Conservation (phyloP, 2,888 invertebrate species). For the Mythimna pallens region DNA sequence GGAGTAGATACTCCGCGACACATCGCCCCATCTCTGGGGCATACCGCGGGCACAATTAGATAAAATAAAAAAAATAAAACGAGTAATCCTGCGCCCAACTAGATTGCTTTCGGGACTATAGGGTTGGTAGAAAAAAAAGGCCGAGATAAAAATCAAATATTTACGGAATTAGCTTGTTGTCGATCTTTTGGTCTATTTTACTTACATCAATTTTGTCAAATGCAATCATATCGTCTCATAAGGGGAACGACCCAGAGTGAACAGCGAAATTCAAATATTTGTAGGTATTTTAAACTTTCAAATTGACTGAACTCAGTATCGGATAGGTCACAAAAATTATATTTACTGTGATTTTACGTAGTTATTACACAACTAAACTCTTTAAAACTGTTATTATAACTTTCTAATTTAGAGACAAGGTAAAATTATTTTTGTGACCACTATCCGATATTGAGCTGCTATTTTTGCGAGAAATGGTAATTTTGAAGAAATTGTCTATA, state of each 20-base stretch:
- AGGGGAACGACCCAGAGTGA: no score
- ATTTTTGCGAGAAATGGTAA: no score
- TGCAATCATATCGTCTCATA: not conserved
- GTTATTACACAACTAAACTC: no score
- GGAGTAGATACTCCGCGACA: slow-evolving; percentile 79
- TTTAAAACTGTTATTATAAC: no score
- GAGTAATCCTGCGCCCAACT: slow-evolving; percentile 74
- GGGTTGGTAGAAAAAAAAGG: slow-evolving; percentile 62
- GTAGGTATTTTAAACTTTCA: no score
- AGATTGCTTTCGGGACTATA: slow-evolving; percentile 77
- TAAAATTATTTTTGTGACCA: no score
- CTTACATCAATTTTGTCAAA: not conserved
- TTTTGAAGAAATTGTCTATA: not conserved
- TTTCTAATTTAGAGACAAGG: no score
- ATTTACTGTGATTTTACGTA: no score
- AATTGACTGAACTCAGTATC: no score
- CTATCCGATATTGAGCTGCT: no score
- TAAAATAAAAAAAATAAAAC: slow-evolving; percentile 82
- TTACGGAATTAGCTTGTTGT: slow-evolving; percentile 25
- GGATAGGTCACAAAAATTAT: no score
- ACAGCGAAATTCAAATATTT: no score
- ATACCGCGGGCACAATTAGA: slow-evolving; percentile 85
- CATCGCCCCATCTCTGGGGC: slow-evolving; percentile 86
- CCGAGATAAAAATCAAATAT: slow-evolving; percentile 60
- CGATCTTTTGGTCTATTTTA: not conserved